Conservation (phyloP, 2,888 invertebrate genomes). For the Amblyteles armatorius region DNA sequence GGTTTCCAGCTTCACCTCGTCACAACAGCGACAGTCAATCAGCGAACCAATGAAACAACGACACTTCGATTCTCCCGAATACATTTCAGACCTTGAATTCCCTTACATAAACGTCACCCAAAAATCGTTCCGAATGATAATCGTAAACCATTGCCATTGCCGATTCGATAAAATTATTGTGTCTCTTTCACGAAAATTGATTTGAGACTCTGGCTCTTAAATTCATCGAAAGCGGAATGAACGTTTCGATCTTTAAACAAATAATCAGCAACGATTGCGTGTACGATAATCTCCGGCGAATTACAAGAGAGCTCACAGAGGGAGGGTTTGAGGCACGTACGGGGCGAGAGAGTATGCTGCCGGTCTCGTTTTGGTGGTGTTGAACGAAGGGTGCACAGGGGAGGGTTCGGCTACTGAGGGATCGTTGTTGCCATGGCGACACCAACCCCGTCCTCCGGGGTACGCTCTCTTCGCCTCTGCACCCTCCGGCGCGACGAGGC, state of each 20-base stretch:
- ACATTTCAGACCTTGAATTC: no score
- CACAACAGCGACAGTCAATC: no score
- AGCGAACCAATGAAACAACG: no score
- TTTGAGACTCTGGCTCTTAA: not conserved
- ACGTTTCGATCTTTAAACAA: constrained; percentile 29
- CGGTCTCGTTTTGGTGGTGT: constrained; percentile 58
- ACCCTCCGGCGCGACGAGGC: constrained; percentile 57
- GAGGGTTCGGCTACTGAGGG: constrained; percentile 83
- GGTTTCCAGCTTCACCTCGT: no score
- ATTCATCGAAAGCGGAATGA: not conserved
- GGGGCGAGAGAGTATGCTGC: constrained; percentile 30
- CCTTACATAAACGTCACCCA: no score
- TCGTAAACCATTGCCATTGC: not conserved
- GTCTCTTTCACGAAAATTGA: not conserved
- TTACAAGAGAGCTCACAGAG: constrained; percentile 77
- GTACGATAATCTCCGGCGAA: constrained; percentile 69
- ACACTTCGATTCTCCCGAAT: no score
- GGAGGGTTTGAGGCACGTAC: not conserved
- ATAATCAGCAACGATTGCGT: constrained; percentile 54
- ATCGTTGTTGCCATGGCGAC: constrained; percentile 84
- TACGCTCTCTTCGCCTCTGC: constrained; percentile 65
- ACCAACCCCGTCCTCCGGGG: constrained; percentile 79
- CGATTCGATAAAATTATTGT: not conserved
- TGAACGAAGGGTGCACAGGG: constrained; percentile 78
- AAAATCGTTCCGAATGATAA: not conserved